Conservation (phyloP, 2,113 vertebrate species). For the Pitta sordida region DNA sequence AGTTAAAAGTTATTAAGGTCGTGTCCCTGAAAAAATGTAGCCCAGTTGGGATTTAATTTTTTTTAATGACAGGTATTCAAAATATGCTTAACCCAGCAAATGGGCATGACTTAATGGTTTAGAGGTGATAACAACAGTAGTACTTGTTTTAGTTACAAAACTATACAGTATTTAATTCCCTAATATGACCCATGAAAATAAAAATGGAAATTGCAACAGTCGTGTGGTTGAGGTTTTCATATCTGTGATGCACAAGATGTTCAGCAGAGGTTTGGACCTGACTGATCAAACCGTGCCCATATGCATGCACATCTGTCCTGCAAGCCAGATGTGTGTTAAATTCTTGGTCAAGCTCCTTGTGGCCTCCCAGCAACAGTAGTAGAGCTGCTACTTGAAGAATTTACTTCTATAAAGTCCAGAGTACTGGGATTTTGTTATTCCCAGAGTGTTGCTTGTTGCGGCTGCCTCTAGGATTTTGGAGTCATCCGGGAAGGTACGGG, state of each 20-base stretch:
- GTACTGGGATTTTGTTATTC: not conserved
- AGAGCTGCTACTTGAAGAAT: not conserved
- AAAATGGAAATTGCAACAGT: not conserved
- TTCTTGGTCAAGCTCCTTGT: not conserved
- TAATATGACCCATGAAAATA: not conserved
- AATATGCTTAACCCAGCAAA: not conserved
- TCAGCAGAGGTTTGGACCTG: not conserved
- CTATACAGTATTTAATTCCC: not conserved
- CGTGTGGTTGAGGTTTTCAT: not conserved
- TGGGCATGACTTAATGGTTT: not conserved
- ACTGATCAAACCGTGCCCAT: not conserved
- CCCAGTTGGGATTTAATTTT: not conserved
- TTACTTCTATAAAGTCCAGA: not conserved
- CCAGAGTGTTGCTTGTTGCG: not conserved
- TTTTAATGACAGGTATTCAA: not conserved
- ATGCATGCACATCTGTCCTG: not conserved
- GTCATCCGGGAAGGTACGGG: not conserved
- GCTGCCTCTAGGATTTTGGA: not conserved
- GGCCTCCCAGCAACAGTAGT: not conserved
- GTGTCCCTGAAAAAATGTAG: not conserved
- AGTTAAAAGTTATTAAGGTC: not conserved
- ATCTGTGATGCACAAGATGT: not conserved
- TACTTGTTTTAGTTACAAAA: not conserved
- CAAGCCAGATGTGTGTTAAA: not conserved
- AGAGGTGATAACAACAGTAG: not conserved